Conservation (phyloP, 2,888 invertebrate genomes). For the Phyllotreta striolata region DNA sequence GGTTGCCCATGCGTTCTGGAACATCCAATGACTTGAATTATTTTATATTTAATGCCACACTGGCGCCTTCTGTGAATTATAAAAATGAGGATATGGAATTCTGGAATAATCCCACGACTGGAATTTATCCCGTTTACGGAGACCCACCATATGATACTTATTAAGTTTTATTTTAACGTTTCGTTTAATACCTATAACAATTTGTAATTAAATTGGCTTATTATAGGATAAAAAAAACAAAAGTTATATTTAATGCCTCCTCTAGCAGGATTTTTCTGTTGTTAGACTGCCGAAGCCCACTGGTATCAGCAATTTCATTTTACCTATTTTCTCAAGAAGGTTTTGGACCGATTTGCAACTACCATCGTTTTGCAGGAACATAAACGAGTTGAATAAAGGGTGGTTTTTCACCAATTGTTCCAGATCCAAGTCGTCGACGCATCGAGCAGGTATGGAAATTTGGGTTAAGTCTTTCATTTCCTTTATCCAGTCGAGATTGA, state of each 20-base stretch:
- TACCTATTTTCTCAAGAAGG: neutral
- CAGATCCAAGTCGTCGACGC: constrained; percentile 7
- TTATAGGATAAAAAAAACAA: too few relatives aligned
- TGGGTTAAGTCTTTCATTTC: neutral
- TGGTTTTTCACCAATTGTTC: constrained; percentile 11
- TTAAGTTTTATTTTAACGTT: constrained; percentile 4
- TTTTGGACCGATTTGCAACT: constrained; percentile 1
- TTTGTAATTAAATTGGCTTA: too few relatives aligned
- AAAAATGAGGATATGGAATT: constrained; percentile 5
- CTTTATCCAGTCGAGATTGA: constrained; percentile 4
- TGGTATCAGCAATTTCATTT: neutral
- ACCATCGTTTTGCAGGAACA: neutral
- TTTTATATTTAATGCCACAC: neutral
- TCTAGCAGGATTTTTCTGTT: neutral
- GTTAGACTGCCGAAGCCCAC: neutral
- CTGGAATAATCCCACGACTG: neutral
- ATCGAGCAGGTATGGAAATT: constrained; percentile 20
- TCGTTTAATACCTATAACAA: neutral
- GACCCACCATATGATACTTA: neutral
- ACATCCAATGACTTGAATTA: neutral
- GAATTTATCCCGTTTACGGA: neutral
- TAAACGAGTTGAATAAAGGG: constrained; percentile 3
- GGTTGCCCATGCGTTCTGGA: neutral
- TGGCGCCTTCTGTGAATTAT: neutral
- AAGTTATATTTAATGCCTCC: too few relatives aligned